These are phyloP conservation scores for Danio albolineatus DNA, from an alignment of 2,797 vertebrate genomes.

Conservation along the genomic window DNA sequence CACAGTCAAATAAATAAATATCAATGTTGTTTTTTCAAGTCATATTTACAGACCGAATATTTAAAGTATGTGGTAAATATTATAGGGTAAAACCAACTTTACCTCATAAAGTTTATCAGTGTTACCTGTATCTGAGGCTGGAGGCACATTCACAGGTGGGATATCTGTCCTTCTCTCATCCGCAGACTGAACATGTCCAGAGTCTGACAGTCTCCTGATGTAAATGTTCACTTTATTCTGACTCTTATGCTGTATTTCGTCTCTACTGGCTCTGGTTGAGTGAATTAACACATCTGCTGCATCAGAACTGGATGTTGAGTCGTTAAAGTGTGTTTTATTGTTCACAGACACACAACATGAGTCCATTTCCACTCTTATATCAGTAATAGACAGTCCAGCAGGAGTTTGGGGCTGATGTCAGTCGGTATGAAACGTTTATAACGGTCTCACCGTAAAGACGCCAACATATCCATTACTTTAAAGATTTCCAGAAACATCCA, in stretches of 20 bases:
- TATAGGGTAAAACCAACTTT: too few relatives aligned
- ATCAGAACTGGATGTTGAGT: conserved; percentile 66
- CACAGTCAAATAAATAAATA: too few relatives aligned
- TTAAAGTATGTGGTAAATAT: too few relatives aligned
- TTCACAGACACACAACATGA: neutral
- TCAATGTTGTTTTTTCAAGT: too few relatives aligned
- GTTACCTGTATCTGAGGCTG: neutral
- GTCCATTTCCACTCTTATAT: conserved; percentile 39
- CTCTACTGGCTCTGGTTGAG: conserved; percentile 63
- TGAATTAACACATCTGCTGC: conserved; percentile 73
- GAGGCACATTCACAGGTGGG: conserved; percentile 59
- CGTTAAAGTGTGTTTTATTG: conserved; percentile 50
- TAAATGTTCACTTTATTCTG: conserved; percentile 58
- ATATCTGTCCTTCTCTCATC: conserved; percentile 3
- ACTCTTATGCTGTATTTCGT: neutral
- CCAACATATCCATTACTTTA: neutral
- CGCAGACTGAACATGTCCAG: conserved; percentile 40
- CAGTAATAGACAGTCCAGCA: neutral
- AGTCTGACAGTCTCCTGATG: conserved; percentile 69
- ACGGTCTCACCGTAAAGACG: neutral
- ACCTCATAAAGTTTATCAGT: neutral
- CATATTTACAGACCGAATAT: too few relatives aligned
- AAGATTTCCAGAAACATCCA: neutral
- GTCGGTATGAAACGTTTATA: neutral
- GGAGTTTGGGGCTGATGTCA: neutral